Base-by-base conservation (phyloP, 2,797 vertebrate species). In the Centropyge bicolor region DNA sequence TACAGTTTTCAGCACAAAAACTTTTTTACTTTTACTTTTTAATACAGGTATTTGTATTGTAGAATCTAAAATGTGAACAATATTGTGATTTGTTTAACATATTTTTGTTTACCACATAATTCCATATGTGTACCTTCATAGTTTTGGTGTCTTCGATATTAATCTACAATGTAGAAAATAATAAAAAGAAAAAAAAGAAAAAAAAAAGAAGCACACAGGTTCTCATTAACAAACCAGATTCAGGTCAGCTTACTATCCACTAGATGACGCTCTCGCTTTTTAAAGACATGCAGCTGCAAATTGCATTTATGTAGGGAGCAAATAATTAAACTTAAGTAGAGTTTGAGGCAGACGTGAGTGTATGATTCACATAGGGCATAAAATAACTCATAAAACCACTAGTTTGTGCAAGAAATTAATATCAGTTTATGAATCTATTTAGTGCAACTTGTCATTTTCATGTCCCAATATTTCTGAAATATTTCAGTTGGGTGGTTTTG, bases 191-290 rank as follows among this genome's bases (percentile, higher is more conserved):
- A n/a, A n/a, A n/a, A n/a, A 31, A 31, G 27, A 31, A 31, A 31
- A 31, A 31, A n/a, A n/a, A n/a, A n/a, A n/a, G n/a, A n/a, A n/a
- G 38, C 49, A 41, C 55, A 16, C 63, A 19, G 20, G 22, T 4
- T 45, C 62, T 77, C 57, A 77, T 70, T 81, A 81, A 66, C 41
- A 19, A 7, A 19, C 57, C 22, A 27, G 63, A 12, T 64, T 81
- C 76, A 87, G 60, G 78, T 85, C 71, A 84, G 56, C 57, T 61
- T 3, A 43, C 74, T 48, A 35, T 74, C 88, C 95, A 94, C 93
- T 94, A 96, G 95, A 94, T 95, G 95, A 90, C 90, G 94, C 91
- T 94, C 79, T 94, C 78, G 89, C 81, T 76, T 91, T 92, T 93
- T 86, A 92, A 93, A 90, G 90, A 77, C 85, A 72, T 71, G 70